Base-by-base conservation (phyloP, 2,888 invertebrate genomes). In the Cheilosia vernalis region DNA sequence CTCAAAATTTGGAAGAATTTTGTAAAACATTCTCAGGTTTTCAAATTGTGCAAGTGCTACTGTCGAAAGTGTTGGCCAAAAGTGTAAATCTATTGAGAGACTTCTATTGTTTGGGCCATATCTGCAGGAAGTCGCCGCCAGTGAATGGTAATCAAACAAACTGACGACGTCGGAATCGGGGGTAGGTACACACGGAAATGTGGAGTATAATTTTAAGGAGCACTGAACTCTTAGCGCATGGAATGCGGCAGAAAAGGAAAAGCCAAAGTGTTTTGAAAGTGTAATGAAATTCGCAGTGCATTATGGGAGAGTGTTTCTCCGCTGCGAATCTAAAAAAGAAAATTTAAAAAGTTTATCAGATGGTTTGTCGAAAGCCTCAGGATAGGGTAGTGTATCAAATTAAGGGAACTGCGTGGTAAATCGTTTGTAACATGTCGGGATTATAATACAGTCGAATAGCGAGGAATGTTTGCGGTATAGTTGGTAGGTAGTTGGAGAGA, bases 171-270 rank as follows among this genome's bases (percentile, higher is more conserved):
- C 56, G 70, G 37, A 85, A 72, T 76, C 72, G 72, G 77, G 85
- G 85, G 76, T 85, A 85, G 81, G 81, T 81, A 85, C 70, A 85
- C 76, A 85, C 30, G 84, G 84, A 84, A 84, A 67, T 76, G 74
- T 13, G 21, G 55, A 53, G 17, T 61, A 53, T 61, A 42, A 19
- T 51, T 53, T 66, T 40, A 66, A 72, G 70, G 76, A 61, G 78
- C 72, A 78, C 40, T 78, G 82, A 77, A 82, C 77, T 53, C 37
- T 21, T 51, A 66, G 44, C 66, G 44, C 40, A 10, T 40, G 21
- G 40, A 77, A 74, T 63, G 55, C 69, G 69, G 81, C 69, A 55
- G 63, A 76, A 63, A 37, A 61, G 49, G 67, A 56, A 24, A 33
- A n/a, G 30, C 17, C 21, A 33, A 27, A 15, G 24, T 42, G 17